Base-by-base conservation (phyloP, 2,113 vertebrate genomes). In the Mola mola region DNA sequence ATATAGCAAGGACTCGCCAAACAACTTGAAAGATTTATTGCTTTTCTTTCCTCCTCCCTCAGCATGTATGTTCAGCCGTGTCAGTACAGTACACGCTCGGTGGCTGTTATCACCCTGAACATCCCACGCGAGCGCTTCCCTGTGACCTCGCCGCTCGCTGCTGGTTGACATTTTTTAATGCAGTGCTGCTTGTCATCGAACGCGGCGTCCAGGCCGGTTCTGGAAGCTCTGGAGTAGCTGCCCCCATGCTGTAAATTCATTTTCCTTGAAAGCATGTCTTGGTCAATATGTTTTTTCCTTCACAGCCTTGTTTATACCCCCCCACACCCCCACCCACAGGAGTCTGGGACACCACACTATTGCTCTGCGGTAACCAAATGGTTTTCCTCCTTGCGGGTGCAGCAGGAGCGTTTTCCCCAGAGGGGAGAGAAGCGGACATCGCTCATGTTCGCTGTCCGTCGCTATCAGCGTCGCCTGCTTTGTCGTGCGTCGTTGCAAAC, bases 391-490 rank as follows among this genome's bases (percentile, higher is more conserved):
- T 19, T n/a, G 49, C 12, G n/a, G 66, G 67, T 4, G 16, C 74
- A 72, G 61, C 28, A 5, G 2, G 24, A 38, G 46, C 26, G 5
- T 31, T 48, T 47, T 48, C 66, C 68, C 46, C 31, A 6, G 41
- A 41, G 13, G 70, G 57, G 36, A 72, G 71, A 80, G 63, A 64
- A 81, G 29, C 22, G 22, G 59, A 78, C 72, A 87, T 83, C 55
- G 43, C 61, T 87, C 78, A 79, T 49, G 75, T 74, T 21, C 81
- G 65, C 58, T 87, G 85, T 90, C 83, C 76, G 64, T 84, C 84
- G 84, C 77, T 66, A 42, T 73, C 86, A 82, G 88, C 74, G 83
- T 58, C 4, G 13, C 26, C 25, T 0, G 21, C 62, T 22, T 6
- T 3, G 1, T 31, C 0, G 4, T n/a, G n/a, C n/a, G n/a, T n/a